Evolutionary conservation across 2,888 invertebrate genomes (phyloP).

Genomic region (Hydriomena furcata): DNA sequence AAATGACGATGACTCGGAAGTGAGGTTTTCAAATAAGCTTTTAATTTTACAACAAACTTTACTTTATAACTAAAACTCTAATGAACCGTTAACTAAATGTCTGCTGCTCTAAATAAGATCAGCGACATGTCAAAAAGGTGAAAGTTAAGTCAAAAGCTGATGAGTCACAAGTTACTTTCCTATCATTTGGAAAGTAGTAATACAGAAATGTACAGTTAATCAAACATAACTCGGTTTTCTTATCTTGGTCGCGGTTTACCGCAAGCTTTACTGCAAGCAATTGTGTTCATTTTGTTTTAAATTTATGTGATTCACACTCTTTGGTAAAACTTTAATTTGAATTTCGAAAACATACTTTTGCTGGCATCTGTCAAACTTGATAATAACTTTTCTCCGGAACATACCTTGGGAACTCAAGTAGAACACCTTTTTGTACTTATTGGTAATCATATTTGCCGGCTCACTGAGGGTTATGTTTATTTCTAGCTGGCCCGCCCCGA

Average conservation of each 20-base stretch:
- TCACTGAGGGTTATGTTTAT: no score
- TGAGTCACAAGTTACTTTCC: constrained; percentile 47
- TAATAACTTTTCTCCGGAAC: no score
- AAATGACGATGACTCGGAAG: no score
- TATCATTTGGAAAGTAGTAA: constrained; percentile 55
- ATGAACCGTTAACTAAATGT: constrained; percentile 14
- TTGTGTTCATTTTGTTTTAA: constrained; percentile 22
- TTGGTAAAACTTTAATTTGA: neutral
- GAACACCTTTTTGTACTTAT: no score
- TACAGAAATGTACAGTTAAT: constrained; percentile 51
- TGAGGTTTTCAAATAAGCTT: no score
- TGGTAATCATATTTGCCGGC: no score
- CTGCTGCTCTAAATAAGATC: constrained; percentile 41
- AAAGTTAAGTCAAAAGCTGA: constrained; percentile 49
- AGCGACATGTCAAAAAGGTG: constrained; percentile 54
- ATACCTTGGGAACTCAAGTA: no score
- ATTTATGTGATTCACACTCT: constrained; percentile 15
- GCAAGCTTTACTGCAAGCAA: constrained; percentile 27
- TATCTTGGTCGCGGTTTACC: constrained; percentile 47
- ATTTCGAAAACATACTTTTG: neutral
- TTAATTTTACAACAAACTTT: no score
- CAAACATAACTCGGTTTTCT: constrained; percentile 45
- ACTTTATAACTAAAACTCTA: neutral
- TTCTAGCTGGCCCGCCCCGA: no score
- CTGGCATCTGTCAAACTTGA: neutral